Conservation (phyloP, 2,113 vertebrate species). For the Tapirus terrestris region DNA sequence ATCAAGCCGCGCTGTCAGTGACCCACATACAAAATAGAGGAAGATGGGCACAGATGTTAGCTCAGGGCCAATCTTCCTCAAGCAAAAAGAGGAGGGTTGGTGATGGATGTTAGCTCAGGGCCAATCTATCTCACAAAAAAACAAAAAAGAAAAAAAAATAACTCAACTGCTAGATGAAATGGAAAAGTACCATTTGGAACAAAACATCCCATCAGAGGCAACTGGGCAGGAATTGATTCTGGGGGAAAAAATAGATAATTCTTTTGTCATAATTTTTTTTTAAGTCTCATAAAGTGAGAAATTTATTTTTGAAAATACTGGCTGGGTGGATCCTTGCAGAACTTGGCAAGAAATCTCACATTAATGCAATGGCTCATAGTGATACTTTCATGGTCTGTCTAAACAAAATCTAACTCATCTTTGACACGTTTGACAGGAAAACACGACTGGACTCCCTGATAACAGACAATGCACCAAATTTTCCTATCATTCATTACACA, state of each 20-base stretch:
- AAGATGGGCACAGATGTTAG: too few relatives aligned
- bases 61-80: too few relatives aligned
- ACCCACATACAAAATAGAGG: too few relatives aligned
- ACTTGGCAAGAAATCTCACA: not conserved
- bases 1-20: too few relatives aligned
- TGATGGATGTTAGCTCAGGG: too few relatives aligned
- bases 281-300: not conserved
- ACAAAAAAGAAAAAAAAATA: too few relatives aligned
- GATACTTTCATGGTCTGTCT: conserved; percentile 3
- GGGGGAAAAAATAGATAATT: not conserved
- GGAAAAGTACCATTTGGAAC: not conserved
- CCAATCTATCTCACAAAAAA: too few relatives aligned
- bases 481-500: not conserved
- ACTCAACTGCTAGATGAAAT: not conserved
- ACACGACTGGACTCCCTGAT: not conserved
- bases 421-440: conserved; percentile 3
- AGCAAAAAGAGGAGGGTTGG: too few relatives aligned
- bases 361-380: not conserved
- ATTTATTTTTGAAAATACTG: conserved; percentile 27
- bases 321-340: not conserved
- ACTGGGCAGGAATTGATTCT: not conserved
- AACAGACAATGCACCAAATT: not conserved
- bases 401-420: not conserved
- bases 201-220: not conserved
- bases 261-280: not conserved